phyloP scores from a whole-genome alignment of 2,888 invertebrate genomes.

The Epistrophella euchroma region DNA sequence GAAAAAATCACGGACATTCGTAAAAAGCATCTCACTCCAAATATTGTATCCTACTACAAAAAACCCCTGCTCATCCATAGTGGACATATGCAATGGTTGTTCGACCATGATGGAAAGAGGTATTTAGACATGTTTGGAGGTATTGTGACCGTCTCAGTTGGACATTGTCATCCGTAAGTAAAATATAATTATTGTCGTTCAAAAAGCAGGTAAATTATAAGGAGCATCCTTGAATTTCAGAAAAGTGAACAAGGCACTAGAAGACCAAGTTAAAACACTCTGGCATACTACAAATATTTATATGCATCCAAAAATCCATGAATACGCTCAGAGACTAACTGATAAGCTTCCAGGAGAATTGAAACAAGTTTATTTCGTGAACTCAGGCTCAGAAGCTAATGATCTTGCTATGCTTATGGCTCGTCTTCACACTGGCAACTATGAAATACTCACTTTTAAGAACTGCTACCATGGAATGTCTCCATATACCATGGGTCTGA shows the following conservation, averaged over 20 bases:
- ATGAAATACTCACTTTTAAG: slow-evolving; percentile 93
- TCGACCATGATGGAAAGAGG: slow-evolving; percentile 92
- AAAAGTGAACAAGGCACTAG: slow-evolving; percentile 91
- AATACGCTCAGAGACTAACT: slow-evolving; percentile 93
- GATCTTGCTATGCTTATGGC: slow-evolving; percentile 96
- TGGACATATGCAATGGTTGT: slow-evolving; percentile 96
- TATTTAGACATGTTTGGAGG: slow-evolving; percentile 98
- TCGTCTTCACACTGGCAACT: slow-evolving; percentile 92
- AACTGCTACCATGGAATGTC: slow-evolving; percentile 97
- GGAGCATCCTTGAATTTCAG: slow-evolving; percentile 85
- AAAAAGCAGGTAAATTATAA: neutral
- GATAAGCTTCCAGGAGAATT: slow-evolving; percentile 93
- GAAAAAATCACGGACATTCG: slow-evolving; percentile 86
- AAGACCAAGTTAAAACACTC: slow-evolving; percentile 91
- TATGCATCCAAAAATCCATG: slow-evolving; percentile 94
- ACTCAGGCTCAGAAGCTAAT: slow-evolving; percentile 99
- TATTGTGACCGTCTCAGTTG: slow-evolving; percentile 98
- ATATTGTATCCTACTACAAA: slow-evolving; percentile 90
- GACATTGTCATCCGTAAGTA: slow-evolving; percentile 98
- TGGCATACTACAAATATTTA: slow-evolving; percentile 98
- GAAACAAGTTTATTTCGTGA: slow-evolving; percentile 96
- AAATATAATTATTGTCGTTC: neutral
- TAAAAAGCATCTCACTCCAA: slow-evolving; percentile 88
- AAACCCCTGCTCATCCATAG: slow-evolving; percentile 93
- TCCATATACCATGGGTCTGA: slow-evolving; percentile 91